Evolutionary conservation across 1,140 invertebrate genomes (phyloP).

Genomic region (Macrostomum lignano): DNA sequence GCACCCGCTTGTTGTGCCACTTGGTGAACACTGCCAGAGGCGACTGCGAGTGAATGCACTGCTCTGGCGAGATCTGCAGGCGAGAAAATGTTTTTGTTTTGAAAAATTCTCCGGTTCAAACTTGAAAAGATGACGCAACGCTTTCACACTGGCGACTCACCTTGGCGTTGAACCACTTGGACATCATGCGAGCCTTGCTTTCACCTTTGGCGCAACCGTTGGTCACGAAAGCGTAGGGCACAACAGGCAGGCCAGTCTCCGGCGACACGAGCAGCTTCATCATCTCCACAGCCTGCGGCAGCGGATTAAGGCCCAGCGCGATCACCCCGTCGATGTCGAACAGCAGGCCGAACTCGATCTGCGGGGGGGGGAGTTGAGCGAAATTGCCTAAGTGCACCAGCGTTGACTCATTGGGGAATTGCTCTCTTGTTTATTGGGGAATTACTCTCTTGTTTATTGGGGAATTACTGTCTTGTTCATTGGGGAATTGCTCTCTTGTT

Average conservation of each 20-base stretch:
- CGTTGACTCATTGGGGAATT: too few species aligned
- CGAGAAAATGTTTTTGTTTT: neutral
- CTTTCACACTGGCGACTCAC: too few species aligned
- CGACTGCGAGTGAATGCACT: slow-evolving; percentile 23
- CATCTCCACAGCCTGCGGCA: slow-evolving; percentile 35
- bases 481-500: too few species aligned
- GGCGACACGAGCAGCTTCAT: slow-evolving; percentile 32
- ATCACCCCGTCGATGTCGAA: slow-evolving; percentile 47
- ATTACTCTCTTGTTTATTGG: too few species aligned
- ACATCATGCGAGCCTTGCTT: slow-evolving; percentile 36
- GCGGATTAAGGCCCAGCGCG: slow-evolving; percentile 35
- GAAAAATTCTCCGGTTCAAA: neutral
- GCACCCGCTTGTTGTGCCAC: slow-evolving; percentile 18
- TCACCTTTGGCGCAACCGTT: slow-evolving; percentile 37
- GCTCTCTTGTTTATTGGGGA: too few species aligned
- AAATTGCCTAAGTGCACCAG: too few species aligned
- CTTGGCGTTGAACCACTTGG: slow-evolving; percentile 35
- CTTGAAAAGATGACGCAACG: too few species aligned
- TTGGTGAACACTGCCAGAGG: slow-evolving; percentile 17
- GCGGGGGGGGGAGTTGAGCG: too few species aligned
- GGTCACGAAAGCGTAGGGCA: slow-evolving; percentile 41
- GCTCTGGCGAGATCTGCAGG: slow-evolving; percentile 10
- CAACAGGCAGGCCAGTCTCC: slow-evolving; percentile 33
- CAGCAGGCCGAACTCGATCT: slow-evolving; percentile 40
- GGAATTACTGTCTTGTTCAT: too few species aligned